Conservation (phyloP, 1,140 invertebrate species). For the Drosophila equinoxialis region DNA sequence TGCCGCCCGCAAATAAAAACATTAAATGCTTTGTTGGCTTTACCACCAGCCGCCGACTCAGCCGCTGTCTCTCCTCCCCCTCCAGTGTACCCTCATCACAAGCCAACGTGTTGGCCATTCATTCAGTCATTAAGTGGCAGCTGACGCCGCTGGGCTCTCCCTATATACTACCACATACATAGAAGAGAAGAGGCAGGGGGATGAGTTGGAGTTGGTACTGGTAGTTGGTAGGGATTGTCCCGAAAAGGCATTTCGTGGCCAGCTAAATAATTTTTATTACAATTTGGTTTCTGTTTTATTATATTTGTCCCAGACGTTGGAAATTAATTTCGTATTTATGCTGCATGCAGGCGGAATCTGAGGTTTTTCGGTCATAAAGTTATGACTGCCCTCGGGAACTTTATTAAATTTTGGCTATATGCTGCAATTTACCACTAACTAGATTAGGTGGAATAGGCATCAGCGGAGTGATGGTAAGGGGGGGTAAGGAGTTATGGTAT, state of each 20-base stretch:
- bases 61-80: not conserved
- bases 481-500: not conserved
- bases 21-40: constrained; percentile 71
- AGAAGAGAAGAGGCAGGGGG: constrained; percentile 25
- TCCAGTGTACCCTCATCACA: constrained; percentile 9
- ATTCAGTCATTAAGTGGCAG: constrained; percentile 75
- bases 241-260: constrained; percentile 62
- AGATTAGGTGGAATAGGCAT: not conserved
- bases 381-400: constrained; percentile 5
- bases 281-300: constrained; percentile 58
- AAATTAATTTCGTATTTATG: constrained; percentile 61
- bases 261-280: constrained; percentile 78
- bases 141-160: constrained; percentile 53
- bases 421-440: constrained; percentile 16
- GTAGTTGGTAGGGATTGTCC: constrained; percentile 28
- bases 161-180: no score
- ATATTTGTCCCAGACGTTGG: constrained; percentile 44
- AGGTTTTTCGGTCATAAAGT: constrained; percentile 5
- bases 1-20: constrained; percentile 76
- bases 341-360: constrained; percentile 14
- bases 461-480: not conserved
- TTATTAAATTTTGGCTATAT: constrained; percentile 25
- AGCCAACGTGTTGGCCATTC: constrained; percentile 69
- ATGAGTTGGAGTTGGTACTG: constrained; percentile 3
- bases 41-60: constrained; percentile 12